Evolutionary conservation across 2,888 invertebrate genomes (phyloP).

Genomic region (Flexamia atlantica): DNA sequence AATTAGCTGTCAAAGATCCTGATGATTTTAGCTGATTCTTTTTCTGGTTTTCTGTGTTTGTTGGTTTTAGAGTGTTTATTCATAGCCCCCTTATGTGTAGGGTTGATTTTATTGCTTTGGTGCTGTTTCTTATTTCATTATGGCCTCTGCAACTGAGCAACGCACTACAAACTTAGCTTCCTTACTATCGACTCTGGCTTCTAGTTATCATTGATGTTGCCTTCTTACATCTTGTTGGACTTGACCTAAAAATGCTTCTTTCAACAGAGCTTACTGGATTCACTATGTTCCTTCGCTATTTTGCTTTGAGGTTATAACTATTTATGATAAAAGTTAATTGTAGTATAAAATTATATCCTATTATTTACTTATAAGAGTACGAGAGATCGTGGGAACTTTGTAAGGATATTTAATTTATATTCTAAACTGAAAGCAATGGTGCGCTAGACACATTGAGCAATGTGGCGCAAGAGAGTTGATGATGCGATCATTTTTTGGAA

Average conservation of each 20-base stretch:
- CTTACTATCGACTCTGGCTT: neutral
- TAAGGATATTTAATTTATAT: slow-evolving; percentile 13
- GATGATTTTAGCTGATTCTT: no score
- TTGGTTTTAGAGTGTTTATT: neutral
- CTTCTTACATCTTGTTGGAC: slow-evolving; percentile 3
- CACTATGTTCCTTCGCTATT: neutral
- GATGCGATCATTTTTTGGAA: slow-evolving; percentile 19
- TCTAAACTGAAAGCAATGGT: slow-evolving; percentile 51
- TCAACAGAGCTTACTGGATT: neutral
- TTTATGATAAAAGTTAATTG: neutral
- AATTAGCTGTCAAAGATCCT: no score
- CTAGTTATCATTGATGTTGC: neutral
- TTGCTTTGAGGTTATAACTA: neutral
- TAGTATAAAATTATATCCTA: neutral
- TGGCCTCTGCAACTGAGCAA: slow-evolving; percentile 17
- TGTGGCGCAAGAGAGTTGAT: slow-evolving; percentile 2
- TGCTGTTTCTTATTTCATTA: neutral
- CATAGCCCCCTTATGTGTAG: neutral
- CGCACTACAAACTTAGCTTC: neutral
- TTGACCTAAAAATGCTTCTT: neutral
- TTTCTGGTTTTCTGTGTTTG: no score
- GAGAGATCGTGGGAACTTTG: neutral
- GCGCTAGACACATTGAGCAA: neutral
- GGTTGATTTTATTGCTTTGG: neutral
- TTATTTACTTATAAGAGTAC: neutral